phyloP scores from a whole-genome alignment of 2,797 vertebrate genomes.

The Scomberomorus guttatus region DNA sequence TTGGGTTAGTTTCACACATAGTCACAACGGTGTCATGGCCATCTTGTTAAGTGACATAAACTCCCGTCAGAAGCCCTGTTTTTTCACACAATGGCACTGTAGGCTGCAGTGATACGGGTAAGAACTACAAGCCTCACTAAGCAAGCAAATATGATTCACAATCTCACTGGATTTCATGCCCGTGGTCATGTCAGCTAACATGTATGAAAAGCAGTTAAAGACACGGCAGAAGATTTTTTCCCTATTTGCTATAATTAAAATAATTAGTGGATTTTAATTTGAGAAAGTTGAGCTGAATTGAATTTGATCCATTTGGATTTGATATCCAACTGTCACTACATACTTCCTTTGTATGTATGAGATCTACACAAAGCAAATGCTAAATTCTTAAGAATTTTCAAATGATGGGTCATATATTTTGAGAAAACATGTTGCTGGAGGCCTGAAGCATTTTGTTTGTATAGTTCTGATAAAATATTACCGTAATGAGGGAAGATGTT shows the following conservation, averaged over 20 bases:
- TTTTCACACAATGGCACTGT: neutral
- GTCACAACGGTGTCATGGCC: constrained; percentile 10
- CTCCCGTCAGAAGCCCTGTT: neutral
- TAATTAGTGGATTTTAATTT: neutral
- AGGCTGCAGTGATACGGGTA: neutral
- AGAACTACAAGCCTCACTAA: constrained; percentile 2
- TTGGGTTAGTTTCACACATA: constrained; percentile 28
- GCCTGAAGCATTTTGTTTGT: neutral
- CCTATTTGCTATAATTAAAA: neutral
- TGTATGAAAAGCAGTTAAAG: neutral
- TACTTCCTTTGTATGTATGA: neutral
- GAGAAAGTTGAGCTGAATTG: neutral
- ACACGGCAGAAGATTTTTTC: neutral
- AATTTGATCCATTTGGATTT: neutral
- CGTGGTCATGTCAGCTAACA: neutral
- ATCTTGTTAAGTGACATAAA: constrained; percentile 35
- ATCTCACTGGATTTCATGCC: neutral
- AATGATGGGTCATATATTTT: neutral
- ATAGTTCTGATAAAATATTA: neutral
- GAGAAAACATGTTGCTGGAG: neutral
- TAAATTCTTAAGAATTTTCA: neutral
- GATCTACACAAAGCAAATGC: neutral
- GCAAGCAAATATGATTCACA: constrained; percentile 1
- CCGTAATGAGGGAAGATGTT: neutral
- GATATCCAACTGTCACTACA: neutral